phyloP scores from a whole-genome alignment of 35 echinoderm and acorn worm species.

The Heliocidaris erythrogramma region DNA sequence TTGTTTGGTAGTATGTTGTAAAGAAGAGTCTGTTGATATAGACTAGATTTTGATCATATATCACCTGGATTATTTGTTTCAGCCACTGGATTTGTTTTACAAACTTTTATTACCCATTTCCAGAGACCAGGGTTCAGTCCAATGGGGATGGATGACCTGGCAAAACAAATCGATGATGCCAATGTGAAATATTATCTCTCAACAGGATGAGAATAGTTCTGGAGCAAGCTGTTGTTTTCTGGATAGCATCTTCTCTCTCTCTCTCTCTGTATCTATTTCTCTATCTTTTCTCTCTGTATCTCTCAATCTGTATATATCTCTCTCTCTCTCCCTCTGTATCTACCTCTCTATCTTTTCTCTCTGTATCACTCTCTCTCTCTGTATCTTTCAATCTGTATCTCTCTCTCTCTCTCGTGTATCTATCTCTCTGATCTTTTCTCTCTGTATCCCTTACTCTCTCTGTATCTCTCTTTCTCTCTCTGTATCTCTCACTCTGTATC shows the following conservation, averaged over 20 bases:
- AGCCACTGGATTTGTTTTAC: neutral
- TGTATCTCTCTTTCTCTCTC: neutral
- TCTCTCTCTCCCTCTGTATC: no score
- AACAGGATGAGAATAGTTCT: neutral
- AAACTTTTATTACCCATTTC: conserved; percentile 12
- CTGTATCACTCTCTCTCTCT: no score
- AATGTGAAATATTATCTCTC: neutral
- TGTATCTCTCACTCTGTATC: no score
- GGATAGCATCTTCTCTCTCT: neutral
- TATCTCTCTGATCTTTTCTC: no score
- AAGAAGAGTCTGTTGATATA: neutral
- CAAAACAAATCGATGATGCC: neutral
- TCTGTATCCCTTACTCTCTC: no score
- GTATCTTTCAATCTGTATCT: no score
- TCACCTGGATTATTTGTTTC: neutral
- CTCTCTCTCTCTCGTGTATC: no score
- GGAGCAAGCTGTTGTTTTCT: neutral
- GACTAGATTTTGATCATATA: neutral
- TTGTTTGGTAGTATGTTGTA: neutral
- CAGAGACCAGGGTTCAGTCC: neutral
- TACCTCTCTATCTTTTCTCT: no score
- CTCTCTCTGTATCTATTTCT: no score
- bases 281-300: no score
- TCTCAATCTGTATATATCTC: no score
- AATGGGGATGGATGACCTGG: conserved; percentile 14